Evolutionary conservation across 1,140 invertebrate species (phyloP), one percentile per base, ranked within the genome.

Genomic region (Saxidomus purpurata): DNA sequence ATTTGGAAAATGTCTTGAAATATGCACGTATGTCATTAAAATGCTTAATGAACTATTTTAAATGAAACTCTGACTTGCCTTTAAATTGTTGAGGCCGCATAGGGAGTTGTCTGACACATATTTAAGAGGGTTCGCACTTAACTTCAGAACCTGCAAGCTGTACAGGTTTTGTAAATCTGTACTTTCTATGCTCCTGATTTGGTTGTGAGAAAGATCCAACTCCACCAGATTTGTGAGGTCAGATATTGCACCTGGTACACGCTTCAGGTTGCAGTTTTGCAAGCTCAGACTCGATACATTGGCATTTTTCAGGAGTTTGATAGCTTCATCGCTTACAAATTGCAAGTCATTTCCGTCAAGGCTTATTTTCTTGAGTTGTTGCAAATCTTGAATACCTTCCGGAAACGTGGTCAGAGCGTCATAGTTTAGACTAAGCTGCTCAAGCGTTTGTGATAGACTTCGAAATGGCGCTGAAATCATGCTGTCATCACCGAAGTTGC

Each of bases 291-390:
- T 38, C 22, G 63, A 67, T 1, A 89, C 80, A 67, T 89, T 83
- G 11, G 79, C 63, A 4, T 77, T 74, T 9, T 74, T 71, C 31
- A 89, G 38, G 9, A 89, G 67, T 22, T 61, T 40, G 17, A 89
- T 89, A 8, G 87, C 87, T 52, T 89, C 87, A 36, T 89, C 87
- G 25, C 87, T 89, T 34, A 89, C 71, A 28, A 89, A 89, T 49
- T 89, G 43, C 38, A 89, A 31, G 43, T 89, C 34, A 49, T 89
- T 89, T 38, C 80, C 87, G 71, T 83, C 80, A 13, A 89, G 38
- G 36, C 22, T 83, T 11, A 89, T 31, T 9, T 19, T 59, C 22
- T 36, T 40, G 19, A 89, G 59, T n/a, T 38, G 52, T 19, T 25
- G 17, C 0, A 89, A 43, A 25, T 83, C 43, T 77, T 89, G 19